Percentiles rank a stretch among this genome's conserved stretches.
Conservation (phyloP, 2,888 invertebrate genomes). For the Chrysolina haemoptera region DNA sequence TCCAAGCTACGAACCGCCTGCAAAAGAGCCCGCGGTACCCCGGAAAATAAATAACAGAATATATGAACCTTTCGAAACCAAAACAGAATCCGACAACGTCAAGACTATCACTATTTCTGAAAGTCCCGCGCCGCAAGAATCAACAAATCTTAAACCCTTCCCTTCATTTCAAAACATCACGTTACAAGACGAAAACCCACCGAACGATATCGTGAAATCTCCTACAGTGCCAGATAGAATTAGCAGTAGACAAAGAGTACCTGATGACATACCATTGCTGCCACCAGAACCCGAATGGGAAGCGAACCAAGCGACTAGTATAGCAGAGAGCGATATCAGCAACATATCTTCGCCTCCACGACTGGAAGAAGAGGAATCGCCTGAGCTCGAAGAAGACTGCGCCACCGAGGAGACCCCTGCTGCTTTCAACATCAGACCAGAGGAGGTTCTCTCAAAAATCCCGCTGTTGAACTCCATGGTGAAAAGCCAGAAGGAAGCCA, state of each 20-base stretch:
- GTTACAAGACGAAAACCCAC: background rate
- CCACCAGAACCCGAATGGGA: constrained; percentile 36
- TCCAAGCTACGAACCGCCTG: background rate
- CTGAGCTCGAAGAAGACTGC: constrained; percentile 1
- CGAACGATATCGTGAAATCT: background rate
- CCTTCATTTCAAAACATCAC: constrained; percentile 32
- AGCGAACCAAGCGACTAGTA: constrained; percentile 32
- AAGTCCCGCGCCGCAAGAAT: constrained; percentile 28
- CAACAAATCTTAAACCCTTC: constrained; percentile 29
- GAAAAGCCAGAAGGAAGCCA: constrained; percentile 41
- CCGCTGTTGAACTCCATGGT: constrained; percentile 51
- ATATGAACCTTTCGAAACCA: constrained; percentile 1
- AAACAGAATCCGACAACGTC: background rate
- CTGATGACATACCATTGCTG: constrained; percentile 34
- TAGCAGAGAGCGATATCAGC: constrained; percentile 50
- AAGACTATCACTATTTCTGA: constrained; percentile 10
- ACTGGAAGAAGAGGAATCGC: constrained; percentile 20
- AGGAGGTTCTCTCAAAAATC: constrained; percentile 49
- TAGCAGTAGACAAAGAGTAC: constrained; percentile 45
- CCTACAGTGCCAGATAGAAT: constrained; percentile 37
- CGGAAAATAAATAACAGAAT: constrained; percentile 1
- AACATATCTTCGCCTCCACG: constrained; percentile 47
- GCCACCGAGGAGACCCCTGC: background rate
- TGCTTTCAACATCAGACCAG: constrained; percentile 26
- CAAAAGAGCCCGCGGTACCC: constrained; percentile 4